phyloP scores from a whole-genome alignment of 2,797 vertebrate species.

The Aratinga solstitialis region DNA sequence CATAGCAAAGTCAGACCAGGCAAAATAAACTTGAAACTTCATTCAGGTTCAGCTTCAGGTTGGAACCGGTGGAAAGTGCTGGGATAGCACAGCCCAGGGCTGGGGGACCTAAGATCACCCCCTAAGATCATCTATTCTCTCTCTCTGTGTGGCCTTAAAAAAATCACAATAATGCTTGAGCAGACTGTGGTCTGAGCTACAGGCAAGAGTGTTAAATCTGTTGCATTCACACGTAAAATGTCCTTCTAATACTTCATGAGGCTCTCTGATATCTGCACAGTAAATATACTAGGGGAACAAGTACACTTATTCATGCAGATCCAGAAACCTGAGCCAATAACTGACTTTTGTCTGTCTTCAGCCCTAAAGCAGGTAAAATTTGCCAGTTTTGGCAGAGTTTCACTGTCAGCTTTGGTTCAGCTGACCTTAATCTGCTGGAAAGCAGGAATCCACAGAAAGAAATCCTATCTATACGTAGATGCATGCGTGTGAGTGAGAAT shows the following conservation, averaged over 20 bases:
- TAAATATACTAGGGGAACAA: neutral
- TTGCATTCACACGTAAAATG: neutral
- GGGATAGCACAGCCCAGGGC: neutral
- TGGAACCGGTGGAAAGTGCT: neutral
- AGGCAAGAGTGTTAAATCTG: neutral
- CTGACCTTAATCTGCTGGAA: neutral
- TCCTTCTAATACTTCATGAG: neutral
- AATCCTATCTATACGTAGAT: rapidly evolving
- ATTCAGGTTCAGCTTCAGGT: neutral
- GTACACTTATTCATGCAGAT: neutral
- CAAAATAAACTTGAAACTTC: neutral
- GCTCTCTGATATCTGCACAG: neutral
- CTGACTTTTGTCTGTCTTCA: neutral
- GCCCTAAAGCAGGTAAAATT: neutral
- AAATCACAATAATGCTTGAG: neutral
- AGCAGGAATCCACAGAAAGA: neutral
- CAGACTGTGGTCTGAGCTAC: neutral
- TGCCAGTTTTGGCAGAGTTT: neutral
- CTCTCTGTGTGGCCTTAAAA: neutral
- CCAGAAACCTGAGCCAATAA: neutral
- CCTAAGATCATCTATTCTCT: neutral
- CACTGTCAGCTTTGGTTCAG: slow-evolving; percentile 1
- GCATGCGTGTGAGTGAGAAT: neutral
- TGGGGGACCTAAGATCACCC: neutral
- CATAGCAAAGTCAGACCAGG: neutral